Evolutionary conservation across 1,140 invertebrate species (phyloP).

Genomic region (Bombus difficillimus): DNA sequence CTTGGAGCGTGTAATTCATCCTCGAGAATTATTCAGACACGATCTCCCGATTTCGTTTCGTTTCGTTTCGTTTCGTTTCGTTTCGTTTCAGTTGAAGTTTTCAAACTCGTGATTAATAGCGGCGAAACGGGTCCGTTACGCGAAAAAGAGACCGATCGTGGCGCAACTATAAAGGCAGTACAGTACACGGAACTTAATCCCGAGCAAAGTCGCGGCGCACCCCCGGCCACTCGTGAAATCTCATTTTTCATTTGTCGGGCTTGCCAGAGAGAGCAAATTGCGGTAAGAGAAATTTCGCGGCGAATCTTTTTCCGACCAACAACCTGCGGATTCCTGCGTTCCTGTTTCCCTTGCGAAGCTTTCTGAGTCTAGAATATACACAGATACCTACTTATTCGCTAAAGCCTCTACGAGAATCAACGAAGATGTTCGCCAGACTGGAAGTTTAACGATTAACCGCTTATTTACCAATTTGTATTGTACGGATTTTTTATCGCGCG

Average conservation of each 20-base stretch:
- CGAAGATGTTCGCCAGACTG: neutral
- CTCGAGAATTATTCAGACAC: neutral
- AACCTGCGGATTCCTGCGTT: neutral
- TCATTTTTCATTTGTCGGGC: conserved; percentile 5
- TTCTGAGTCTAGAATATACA: neutral
- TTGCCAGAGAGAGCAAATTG: neutral
- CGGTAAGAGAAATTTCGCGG: neutral
- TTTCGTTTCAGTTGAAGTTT: neutral
- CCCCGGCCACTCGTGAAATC: neutral
- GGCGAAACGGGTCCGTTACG: neutral
- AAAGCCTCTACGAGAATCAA: neutral
- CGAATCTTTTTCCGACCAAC: neutral
- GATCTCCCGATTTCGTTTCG: no score
- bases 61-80: no score
- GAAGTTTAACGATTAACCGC: neutral
- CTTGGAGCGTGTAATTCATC: neutral
- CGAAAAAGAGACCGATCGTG: neutral
- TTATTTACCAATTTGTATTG: neutral
- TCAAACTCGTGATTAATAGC: neutral
- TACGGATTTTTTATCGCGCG: neutral
- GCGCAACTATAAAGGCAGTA: neutral
- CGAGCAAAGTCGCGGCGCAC: neutral
- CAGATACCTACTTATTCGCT: neutral
- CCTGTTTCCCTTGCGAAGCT: neutral
- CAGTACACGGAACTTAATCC: neutral